These are phyloP conservation scores for Aurelia coerulea DNA, from an alignment of 30 jellyfish, hydroid and myxozoan genomes.

Conservation along the genomic window DNA sequence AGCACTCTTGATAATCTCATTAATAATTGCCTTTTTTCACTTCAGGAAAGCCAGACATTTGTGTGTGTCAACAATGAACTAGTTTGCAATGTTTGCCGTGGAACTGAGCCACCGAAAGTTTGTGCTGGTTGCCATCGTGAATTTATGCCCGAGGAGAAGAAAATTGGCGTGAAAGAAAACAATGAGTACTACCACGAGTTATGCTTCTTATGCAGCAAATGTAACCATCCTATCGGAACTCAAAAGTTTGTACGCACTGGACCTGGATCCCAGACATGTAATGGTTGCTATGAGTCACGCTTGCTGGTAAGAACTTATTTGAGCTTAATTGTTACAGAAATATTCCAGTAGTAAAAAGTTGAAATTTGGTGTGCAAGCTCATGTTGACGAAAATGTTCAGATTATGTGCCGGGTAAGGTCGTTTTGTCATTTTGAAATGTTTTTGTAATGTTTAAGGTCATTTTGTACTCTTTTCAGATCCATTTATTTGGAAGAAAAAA, in stretches of 20 bases:
- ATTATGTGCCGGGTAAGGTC: no score
- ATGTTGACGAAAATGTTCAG: no score
- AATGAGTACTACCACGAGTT: conserved; percentile 89
- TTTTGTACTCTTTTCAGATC: no score
- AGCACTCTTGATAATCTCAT: no score
- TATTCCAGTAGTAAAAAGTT: no score
- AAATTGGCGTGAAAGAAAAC: conserved; percentile 83
- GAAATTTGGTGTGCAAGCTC: no score
- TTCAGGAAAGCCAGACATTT: conserved; percentile 92
- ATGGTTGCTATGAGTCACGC: conserved; percentile 78
- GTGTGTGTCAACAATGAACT: conserved; percentile 87
- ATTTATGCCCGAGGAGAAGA: conserved; percentile 88
- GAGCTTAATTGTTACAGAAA: no score
- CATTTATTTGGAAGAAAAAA: no score
- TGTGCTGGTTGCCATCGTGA: conserved; percentile 83
- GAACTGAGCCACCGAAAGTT: conserved; percentile 83
- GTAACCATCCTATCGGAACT: conserved; percentile 91
- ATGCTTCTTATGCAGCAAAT: conserved; percentile 86
- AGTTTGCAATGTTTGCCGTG: conserved; percentile 92
- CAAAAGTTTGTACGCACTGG: conserved; percentile 90
- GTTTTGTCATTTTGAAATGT: no score
- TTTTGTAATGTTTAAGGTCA: no score
- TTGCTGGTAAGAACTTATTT: conserved; percentile 61
- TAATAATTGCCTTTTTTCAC: neutral
- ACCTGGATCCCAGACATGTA: conserved; percentile 88